Base-by-base conservation (phyloP, 2,888 invertebrate genomes). In the Antitype chi region DNA sequence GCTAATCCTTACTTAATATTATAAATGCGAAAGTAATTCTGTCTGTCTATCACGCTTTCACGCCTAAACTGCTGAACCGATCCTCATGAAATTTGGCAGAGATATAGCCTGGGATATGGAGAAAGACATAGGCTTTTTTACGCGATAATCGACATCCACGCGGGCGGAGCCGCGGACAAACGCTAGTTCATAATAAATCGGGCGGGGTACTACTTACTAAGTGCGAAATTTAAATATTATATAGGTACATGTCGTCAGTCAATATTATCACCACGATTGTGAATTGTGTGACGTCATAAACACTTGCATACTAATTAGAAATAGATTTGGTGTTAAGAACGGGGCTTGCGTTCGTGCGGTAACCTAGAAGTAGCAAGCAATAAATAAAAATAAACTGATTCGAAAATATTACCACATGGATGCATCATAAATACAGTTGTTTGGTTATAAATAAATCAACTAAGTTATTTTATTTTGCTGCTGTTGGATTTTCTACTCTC, bases 281-380 rank as follows among this genome's bases (percentile, higher is more conserved):
- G 47, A 60, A 49, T 60, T 66, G 3, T 74, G 25, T 57, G 53
- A 38, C 66, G 28, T 38, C 47, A 43, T 32, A 55, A 25, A 62
- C 52, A 47, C 55, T 75, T 53, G 32, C 25, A 66, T 66, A 49
- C 20, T 82, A 76, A 60, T 78, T 76, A 53, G 8, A 23, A 64
- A 57, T 47, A 63, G 52, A 17, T 52, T 52, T 13, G 20, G 52
- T 73, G 23, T 32, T 32, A 60, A 53, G 9, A 47, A 71, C 38
- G 7, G 23, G 25, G 53, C 38, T 49, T 28, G 9, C 25, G 38
- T 7, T n/a, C 15, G 13, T 38, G 17, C 20, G 38, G 57, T 72
- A 53, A 32, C 8, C 17, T 53, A 32, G n/a, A 38, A 47, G 47
- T 59, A 57, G 60, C 9, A 43, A 53, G 43, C 15, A 77, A 63